Evolutionary conservation across 2,888 invertebrate species (phyloP).

Genomic region (Chorisops tibialis): DNA sequence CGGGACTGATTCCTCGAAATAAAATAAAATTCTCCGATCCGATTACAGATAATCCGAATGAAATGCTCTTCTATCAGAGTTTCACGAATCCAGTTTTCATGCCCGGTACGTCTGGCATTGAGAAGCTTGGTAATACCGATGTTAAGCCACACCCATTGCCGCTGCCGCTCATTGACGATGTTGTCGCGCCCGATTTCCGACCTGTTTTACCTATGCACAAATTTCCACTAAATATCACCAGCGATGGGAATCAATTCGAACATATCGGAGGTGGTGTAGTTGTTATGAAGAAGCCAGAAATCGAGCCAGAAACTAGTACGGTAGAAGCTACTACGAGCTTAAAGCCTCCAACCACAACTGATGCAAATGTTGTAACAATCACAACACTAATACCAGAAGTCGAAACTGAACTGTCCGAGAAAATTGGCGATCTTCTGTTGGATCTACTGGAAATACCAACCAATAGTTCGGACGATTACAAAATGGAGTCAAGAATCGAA

Average conservation of each 20-base stretch:
- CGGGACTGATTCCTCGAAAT: slow-evolving; percentile 36
- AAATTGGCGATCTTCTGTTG: slow-evolving; percentile 49
- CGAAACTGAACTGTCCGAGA: slow-evolving; percentile 38
- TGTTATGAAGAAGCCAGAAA: slow-evolving; percentile 42
- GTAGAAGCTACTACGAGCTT: background rate
- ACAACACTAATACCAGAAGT: no score
- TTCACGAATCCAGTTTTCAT: slow-evolving; percentile 65
- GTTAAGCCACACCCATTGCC: slow-evolving; percentile 67
- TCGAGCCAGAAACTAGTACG: background rate
- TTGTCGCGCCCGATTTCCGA: slow-evolving; percentile 46
- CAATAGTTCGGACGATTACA: slow-evolving; percentile 23
- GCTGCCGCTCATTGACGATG: slow-evolving; percentile 55
- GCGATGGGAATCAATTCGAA: slow-evolving; percentile 34
- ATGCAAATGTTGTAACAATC: no score
- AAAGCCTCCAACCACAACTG: background rate
- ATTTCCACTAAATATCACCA: background rate
- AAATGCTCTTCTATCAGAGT: slow-evolving; percentile 58
- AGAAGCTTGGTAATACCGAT: slow-evolving; percentile 60
- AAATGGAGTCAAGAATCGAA: slow-evolving; percentile 38
- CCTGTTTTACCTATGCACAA: slow-evolving; percentile 37
- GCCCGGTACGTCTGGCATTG: slow-evolving; percentile 60
- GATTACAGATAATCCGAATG: slow-evolving; percentile 40
- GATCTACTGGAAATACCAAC: slow-evolving; percentile 47
- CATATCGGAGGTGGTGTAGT: slow-evolving; percentile 51
- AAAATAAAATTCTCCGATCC: slow-evolving; percentile 30